Evolutionary conservation across 2,113 vertebrate species (phyloP), one percentile per base, ranked within the genome.

Genomic region (Tonatia bakeri): DNA sequence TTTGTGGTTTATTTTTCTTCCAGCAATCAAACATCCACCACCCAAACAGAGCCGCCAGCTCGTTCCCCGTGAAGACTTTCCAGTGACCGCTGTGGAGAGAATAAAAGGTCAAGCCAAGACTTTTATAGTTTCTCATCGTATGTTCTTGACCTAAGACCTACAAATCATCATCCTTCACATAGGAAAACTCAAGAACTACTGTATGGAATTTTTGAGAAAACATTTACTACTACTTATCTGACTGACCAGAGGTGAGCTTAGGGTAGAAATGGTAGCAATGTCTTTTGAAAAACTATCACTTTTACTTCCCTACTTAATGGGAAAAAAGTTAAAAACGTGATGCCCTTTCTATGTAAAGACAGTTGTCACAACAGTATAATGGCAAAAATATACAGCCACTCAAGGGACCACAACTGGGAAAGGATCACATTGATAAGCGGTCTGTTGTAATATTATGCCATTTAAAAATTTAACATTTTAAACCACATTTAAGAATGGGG

Each of bases 11-110:
- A 19, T 72, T 98, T 91, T 98, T 97, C 95, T 98, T 99, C 99
- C 99, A 99, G 96, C 99, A 98, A 14, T 98, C 99, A 90, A 99
- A 98, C 99, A 99, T 99, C 99, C 99, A 99, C 99, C 99, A 99
- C 1, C 99, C 99, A 52, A 99, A 98, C 96, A 99, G 96, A 17
- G 99, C 99, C 0, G 99, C 99, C 67, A 99, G 90, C 96, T 99
- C 99, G 0, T 99, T 99, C 3, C 99, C 99, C 0, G 99, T 99
- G 98, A 99, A 99, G 96, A 99, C 98, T 97, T 99, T 99, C 99
- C 99, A 99, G 22, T 90, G 90, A 52, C 98, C 98, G 81, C 99
- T 99, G 98, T 0, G 59, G 93, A 94, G 19, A 92, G 28, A 89
- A 69, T 45, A 43, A 94, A 92, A 0, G 80, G 11, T 1, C 1